A percentile compares a stretch with the other conserved stretches of the same genome.
Evolutionary conservation across 2,888 invertebrate genomes (phyloP).

Genomic region (Diaphora mendica): DNA sequence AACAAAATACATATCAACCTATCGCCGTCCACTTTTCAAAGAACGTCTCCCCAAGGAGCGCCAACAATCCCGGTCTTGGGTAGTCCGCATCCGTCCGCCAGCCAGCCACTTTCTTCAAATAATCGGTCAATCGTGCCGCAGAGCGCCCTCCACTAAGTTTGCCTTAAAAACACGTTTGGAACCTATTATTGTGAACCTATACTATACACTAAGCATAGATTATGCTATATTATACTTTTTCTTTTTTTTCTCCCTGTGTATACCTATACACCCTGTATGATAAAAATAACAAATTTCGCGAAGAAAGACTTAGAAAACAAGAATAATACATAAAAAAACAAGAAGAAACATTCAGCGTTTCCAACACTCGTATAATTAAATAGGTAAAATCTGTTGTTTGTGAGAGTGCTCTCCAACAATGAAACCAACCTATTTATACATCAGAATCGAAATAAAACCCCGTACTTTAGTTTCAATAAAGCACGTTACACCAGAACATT

Average conservation of each 20-base stretch:
- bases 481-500: constrained; percentile 37
- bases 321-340: background rate
- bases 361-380: background rate
- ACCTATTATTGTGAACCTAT: background rate
- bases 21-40: too few relatives aligned
- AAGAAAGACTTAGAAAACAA: background rate
- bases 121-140: too few relatives aligned
- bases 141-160: too few relatives aligned
- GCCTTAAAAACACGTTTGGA: too few relatives aligned
- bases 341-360: background rate
- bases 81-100: too few relatives aligned
- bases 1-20: too few relatives aligned
- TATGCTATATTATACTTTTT: too few relatives aligned
- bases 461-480: constrained; percentile 26
- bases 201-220: too few relatives aligned
- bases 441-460: constrained; percentile 39
- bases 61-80: too few relatives aligned
- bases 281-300: background rate
- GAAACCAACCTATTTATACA: constrained; percentile 37
- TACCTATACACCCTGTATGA: background rate
- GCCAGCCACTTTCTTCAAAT: too few relatives aligned
- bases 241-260: too few relatives aligned
- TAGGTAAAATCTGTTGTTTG: background rate
- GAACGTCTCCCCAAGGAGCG: too few relatives aligned
- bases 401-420: constrained; percentile 5